Evolutionary conservation across 1,140 invertebrate genomes (phyloP), one percentile per base, ranked within the genome.

Genomic region (Penaeus indicus): DNA sequence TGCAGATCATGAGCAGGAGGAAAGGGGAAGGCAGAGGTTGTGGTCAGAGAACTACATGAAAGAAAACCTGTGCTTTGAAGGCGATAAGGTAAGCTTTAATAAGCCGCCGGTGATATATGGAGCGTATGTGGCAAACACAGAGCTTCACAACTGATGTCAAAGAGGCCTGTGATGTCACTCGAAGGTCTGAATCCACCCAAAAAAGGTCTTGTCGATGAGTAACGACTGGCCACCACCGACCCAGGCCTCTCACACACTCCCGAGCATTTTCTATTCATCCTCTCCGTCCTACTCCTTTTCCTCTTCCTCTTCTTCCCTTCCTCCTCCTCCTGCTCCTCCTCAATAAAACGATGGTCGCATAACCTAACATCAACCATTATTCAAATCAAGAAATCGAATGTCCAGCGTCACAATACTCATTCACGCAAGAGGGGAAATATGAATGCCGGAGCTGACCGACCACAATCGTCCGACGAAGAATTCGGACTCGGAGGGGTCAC

Each of bases 311-410:
- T 78, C 75, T 32, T 32, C 75, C 13, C 32, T 62, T 21, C 62
- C 27, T 63, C 78, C 25, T 81, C 79, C 78, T 64, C 64, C 81
- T 87, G 77, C 80, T 42, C 62, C 38, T 42, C n/a, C 25, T 79
- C 63, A 61, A 69, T 87, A 81, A 69, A 60, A 72, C 61, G 63
- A 69, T 67, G 85, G 62, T 60, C 85, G 85, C 85, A 81, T 87
- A 87, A 81, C 85, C 61, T 81, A 79, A 87, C 85, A 87, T 87
- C 78, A 80, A 4, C 85, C 78, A 81, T 87, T 87, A 87, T 87
- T 87, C 85, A 81, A 54, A 81, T 72, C 85, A 79, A 81, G 78
- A 67, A 72, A 79, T 81, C 54, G 85, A 80, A 81, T 67, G 85
- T 81, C 85, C 85, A n/a, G 38, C 62, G 47, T 67, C 62, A 87